Evolutionary conservation across 2,113 vertebrate genomes (phyloP), one percentile per base, ranked within the genome.

Genomic region (Hipposideros armiger): DNA sequence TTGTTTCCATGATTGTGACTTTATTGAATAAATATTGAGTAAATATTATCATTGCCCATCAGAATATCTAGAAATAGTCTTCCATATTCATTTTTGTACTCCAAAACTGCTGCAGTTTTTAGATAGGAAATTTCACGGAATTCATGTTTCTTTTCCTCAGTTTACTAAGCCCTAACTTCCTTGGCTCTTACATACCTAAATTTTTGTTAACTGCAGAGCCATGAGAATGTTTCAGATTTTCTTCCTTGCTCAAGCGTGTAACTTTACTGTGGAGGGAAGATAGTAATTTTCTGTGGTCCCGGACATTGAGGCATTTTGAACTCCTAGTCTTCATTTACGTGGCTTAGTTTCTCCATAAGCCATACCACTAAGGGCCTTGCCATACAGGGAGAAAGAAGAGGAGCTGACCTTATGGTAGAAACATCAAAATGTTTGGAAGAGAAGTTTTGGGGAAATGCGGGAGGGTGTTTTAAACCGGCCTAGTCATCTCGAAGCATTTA

Each of bases 1-100:
- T 97, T 85, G 40, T 76, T 67, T 70, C 82, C 70, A 15, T 76
- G 74, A 28, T 58, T 62, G 62, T 95, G 40, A 84, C 50, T 91
- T 87, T 87, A 60, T 14, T 24, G 36, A 93, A 30, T 36, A 36
- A 36, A 36, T 36, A 36, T 36, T 50, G 47, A 50, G 54, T 90
- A 82, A 87, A 60, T 91, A 36, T 58, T 90, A 56, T 45, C n/a
- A 14, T 93, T 83, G 7, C 83, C 26, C 28, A 67, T 84, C 70
- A 87, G 47, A 80, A 13, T 95, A 28, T 88, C 47, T 58, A 36
- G 70, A 91, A 91, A 45, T 20, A 84, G 56, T 72, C 45, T 70
- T 78, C 13, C 30, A 3, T 87, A 82, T 91, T 89, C 24, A 30
- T 52, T 58, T 90, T 87, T 87, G 70, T 60, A 32, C 24, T 89